Conservation (phyloP, 1,140 invertebrate species). For the Paraescarpia echinospica region DNA sequence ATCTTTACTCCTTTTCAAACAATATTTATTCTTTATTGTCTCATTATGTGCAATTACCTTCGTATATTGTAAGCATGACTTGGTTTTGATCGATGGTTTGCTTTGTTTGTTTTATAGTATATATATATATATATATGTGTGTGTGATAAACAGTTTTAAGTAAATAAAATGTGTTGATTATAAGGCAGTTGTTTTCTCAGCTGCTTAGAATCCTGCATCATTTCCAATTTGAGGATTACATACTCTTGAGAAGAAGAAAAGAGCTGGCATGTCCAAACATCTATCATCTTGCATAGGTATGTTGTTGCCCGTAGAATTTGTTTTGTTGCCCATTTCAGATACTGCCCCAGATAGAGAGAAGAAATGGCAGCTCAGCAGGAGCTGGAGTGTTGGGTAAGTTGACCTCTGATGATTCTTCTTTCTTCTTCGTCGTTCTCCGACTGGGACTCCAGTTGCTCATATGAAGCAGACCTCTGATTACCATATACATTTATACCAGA, state of each 20-base stretch:
- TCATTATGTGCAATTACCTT: too few relatives aligned
- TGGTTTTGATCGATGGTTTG: neutral
- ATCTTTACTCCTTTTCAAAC: too few relatives aligned
- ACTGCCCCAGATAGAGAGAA: constrained; percentile 54
- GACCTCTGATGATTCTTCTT: too few relatives aligned
- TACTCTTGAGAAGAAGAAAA: constrained; percentile 22
- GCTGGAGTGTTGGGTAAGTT: constrained; percentile 58
- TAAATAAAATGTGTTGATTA: neutral
- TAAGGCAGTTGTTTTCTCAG: neutral
- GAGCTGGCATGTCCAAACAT: neutral
- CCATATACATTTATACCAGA: too few relatives aligned
- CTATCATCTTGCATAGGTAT: too few relatives aligned
- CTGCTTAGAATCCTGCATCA: neutral
- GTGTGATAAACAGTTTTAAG: neutral
- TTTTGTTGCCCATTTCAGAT: constrained; percentile 39
- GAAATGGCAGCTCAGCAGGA: constrained; percentile 54
- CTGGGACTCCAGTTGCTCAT: too few relatives aligned
- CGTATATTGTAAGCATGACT: too few relatives aligned
- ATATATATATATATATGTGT: too few relatives aligned
- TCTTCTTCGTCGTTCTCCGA: too few relatives aligned
- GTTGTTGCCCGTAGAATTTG: too few relatives aligned
- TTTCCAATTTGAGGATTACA: constrained; percentile 8
- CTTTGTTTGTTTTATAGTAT: neutral
- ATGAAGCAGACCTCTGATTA: too few relatives aligned
- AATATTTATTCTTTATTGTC: too few relatives aligned